Evolutionary conservation across 2,797 vertebrate genomes (phyloP), one percentile per base, ranked within the genome.

Genomic region (Acanthornis magna): DNA sequence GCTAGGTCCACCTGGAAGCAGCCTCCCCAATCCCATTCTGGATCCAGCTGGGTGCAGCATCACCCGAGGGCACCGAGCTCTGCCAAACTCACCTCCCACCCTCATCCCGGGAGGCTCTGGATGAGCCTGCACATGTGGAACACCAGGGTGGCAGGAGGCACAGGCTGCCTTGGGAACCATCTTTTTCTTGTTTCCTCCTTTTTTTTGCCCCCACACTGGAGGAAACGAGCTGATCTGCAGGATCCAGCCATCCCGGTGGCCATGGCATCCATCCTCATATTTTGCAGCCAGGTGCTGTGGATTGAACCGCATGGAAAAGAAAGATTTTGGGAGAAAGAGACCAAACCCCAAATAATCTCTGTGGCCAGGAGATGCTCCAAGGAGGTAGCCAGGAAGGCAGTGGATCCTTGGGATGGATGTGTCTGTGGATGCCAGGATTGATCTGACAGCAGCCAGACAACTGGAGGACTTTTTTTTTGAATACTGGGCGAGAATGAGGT

Each of bases 241-340:
- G 78, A 80, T 27, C 38, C 30, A 8, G 51, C 65, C 36, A 1
- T 51, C 42, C 47, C 1, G 0, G 29, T 14, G 84, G 14, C 66
- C 2, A 1, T 0, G 14, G 73, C 40, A 8, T 12, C 77, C 68
- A 1, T 23, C 68, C 51, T 58, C 4, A 2, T 6, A 3, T 43
- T 36, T 16, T 4, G 0, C 48, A 53, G 50, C 40, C 1, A 2
- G 36, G 20, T 7, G 17, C 53, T 57, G 60, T 1, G 7, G 42
- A 7, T 47, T 1, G 18, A 78, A 58, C 22, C 0, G 0, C 5
- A 1, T 0, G 2, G 40, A 30, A 47, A 73, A 73, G 34, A 27
- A 70, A 30, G 58, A 9, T 32, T 36, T 11, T 4, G 9, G 54
- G 26, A 8, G 11, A 8, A 61, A 43, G 10, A 27, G 4, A 12